These are phyloP conservation scores for Drosophila arawakana DNA, from an alignment of 1,140 invertebrate genomes.

Conservation along the genomic window DNA sequence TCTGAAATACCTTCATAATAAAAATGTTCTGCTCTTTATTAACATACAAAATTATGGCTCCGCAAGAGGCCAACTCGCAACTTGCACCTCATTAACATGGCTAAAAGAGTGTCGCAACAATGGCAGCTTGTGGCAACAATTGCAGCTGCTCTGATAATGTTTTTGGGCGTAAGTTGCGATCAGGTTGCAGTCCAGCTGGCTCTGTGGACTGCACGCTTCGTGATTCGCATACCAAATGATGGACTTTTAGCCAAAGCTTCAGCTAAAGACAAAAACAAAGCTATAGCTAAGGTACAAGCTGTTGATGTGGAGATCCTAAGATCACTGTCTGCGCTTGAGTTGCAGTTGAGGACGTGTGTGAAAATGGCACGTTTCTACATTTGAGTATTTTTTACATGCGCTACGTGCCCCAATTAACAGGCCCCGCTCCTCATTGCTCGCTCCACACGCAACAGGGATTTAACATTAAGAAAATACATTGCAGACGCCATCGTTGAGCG, in stretches of 20 bases:
- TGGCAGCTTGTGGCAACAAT: constrained; percentile 6
- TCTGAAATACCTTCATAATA: no score
- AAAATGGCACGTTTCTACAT: constrained; percentile 78
- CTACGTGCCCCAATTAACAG: constrained; percentile 72
- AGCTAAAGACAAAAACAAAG: neutral
- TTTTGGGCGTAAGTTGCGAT: constrained; percentile 6
- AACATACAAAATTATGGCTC: neutral
- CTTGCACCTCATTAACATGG: constrained; percentile 51
- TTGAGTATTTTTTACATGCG: constrained; percentile 74
- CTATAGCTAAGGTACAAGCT: neutral
- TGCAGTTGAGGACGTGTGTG: constrained; percentile 66
- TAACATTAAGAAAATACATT: constrained; percentile 56
- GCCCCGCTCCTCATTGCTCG: neutral
- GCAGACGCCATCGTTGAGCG: constrained; percentile 57
- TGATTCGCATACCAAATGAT: constrained; percentile 57
- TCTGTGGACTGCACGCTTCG: constrained; percentile 14
- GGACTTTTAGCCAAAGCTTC: neutral
- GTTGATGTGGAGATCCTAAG: constrained; percentile 41
- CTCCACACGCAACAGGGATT: constrained; percentile 27
- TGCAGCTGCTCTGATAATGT: constrained; percentile 16
- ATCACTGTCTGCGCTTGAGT: constrained; percentile 15
- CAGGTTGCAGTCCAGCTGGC: constrained; percentile 18
- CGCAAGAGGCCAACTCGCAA: constrained; percentile 18
- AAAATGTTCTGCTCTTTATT: no score
- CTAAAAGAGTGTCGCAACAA: constrained; percentile 40